Evolutionary conservation across 2,888 invertebrate species (phyloP).

Genomic region (Frankliniella fusca): DNA sequence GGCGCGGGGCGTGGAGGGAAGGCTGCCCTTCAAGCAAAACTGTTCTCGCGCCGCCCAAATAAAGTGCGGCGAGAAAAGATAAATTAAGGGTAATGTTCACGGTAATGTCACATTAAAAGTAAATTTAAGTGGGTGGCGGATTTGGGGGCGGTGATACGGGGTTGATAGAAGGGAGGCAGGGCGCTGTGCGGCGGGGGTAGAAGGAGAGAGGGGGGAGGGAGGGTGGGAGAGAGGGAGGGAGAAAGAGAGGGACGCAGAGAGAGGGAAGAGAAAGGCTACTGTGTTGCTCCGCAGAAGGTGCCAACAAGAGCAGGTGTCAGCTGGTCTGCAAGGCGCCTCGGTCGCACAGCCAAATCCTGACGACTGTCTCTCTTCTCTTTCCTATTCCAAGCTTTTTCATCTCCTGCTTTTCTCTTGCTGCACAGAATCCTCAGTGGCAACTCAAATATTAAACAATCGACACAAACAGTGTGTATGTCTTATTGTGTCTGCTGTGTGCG

Average conservation of each 20-base stretch:
- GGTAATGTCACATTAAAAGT: slow-evolving; percentile 26
- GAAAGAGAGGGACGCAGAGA: background rate
- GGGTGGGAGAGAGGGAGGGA: background rate
- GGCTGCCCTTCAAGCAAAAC: slow-evolving; percentile 17
- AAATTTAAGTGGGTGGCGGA: slow-evolving; percentile 26
- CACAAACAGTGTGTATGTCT: no score
- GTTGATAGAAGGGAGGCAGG: background rate
- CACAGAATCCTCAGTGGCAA: no score
- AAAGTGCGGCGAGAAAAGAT: slow-evolving; percentile 26
- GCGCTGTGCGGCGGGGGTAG: background rate
- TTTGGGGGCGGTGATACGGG: slow-evolving; percentile 25
- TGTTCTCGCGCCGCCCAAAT: background rate
- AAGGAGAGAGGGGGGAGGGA: background rate
- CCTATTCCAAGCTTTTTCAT: no score
- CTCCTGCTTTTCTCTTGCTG: no score
- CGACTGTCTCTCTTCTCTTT: no score
- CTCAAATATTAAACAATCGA: no score
- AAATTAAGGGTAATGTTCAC: slow-evolving; percentile 25
- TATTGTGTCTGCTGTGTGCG: background rate
- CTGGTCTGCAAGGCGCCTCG: no score
- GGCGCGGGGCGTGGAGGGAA: background rate
- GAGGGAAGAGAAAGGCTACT: no score
- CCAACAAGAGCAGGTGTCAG: no score
- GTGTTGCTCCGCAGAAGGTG: no score
- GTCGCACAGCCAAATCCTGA: no score